phyloP scores from a whole-genome alignment of 2,797 vertebrate genomes.

The Geotrypetes seraphini region DNA sequence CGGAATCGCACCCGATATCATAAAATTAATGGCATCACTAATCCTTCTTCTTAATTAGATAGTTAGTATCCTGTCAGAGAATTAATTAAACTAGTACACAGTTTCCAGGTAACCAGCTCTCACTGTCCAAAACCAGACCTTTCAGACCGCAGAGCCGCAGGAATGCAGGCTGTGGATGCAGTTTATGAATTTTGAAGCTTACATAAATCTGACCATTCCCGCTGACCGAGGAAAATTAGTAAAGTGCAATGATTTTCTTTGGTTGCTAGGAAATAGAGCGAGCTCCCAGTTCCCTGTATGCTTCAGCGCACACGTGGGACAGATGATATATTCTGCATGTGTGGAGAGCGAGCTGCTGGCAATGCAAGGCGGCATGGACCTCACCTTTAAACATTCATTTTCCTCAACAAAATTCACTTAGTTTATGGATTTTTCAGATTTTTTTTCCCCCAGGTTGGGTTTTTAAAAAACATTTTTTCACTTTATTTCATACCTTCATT shows the following conservation, averaged over 20 bases:
- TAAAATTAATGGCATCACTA: constrained; percentile 20
- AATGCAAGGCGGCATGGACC: constrained; percentile 19
- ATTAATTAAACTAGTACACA: constrained; percentile 19
- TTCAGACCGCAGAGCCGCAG: constrained; percentile 3
- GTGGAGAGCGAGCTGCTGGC: constrained; percentile 16
- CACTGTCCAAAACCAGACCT: constrained; percentile 17
- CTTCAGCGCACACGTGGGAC: constrained; percentile 25
- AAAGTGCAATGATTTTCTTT: constrained; percentile 29
- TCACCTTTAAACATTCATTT: too few relatives aligned
- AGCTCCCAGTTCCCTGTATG: constrained; percentile 36
- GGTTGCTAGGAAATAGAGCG: constrained; percentile 58
- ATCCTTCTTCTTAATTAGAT: constrained; percentile 39
- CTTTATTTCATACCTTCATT: too few relatives aligned
- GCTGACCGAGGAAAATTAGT: constrained; percentile 47
- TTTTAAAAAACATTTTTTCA: too few relatives aligned
- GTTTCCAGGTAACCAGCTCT: constrained; percentile 8
- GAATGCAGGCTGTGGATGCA: constrained; percentile 27
- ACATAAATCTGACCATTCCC: constrained; percentile 49
- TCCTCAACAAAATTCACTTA: too few relatives aligned
- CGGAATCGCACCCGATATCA: constrained; percentile 22
- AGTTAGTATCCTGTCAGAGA: constrained; percentile 15
- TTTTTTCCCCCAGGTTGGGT: too few relatives aligned
- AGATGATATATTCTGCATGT: constrained; percentile 33
- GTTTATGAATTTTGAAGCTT: constrained; percentile 44
- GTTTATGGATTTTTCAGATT: too few relatives aligned